Percentiles rank a stretch among this genome's conserved stretches.
These are phyloP conservation scores for Helogale parvula DNA, from an alignment of 2,113 vertebrate genomes.

Conservation along the genomic window DNA sequence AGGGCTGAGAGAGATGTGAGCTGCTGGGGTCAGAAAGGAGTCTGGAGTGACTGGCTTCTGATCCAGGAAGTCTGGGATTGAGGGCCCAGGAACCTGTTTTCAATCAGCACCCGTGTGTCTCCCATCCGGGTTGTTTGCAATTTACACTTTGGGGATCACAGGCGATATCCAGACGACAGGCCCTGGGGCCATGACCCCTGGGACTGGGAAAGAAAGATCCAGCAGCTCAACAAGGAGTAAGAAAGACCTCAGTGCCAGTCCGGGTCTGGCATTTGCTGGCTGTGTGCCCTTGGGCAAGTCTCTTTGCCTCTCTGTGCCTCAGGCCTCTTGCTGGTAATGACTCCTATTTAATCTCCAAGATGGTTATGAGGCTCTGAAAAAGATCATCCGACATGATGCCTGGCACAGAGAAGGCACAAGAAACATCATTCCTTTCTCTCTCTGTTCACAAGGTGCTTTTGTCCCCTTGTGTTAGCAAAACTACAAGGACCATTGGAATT, in stretches of 20 bases:
- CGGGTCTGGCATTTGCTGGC: neutral
- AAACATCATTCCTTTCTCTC: neutral
- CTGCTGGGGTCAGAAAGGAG: neutral
- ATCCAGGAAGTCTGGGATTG: neutral
- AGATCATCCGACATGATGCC: neutral
- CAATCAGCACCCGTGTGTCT: neutral
- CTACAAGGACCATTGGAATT: neutral
- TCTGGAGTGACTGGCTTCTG: neutral
- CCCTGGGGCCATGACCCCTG: neutral
- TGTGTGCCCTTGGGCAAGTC: neutral
- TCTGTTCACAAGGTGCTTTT: neutral
- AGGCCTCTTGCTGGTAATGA: neutral
- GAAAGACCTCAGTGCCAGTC: neutral
- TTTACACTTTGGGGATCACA: neutral
- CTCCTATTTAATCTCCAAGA: neutral
- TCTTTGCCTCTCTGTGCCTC: neutral
- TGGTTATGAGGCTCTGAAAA: neutral
- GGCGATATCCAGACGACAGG: neutral
- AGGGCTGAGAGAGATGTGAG: fast-evolving
- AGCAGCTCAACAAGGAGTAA: neutral
- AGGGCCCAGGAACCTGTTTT: neutral
- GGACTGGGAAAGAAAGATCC: neutral
- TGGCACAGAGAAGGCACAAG: neutral
- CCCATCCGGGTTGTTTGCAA: neutral
- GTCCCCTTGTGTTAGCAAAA: neutral